phyloP scores from a whole-genome alignment of 2,888 invertebrate genomes.

The Nymphalis c-album region DNA sequence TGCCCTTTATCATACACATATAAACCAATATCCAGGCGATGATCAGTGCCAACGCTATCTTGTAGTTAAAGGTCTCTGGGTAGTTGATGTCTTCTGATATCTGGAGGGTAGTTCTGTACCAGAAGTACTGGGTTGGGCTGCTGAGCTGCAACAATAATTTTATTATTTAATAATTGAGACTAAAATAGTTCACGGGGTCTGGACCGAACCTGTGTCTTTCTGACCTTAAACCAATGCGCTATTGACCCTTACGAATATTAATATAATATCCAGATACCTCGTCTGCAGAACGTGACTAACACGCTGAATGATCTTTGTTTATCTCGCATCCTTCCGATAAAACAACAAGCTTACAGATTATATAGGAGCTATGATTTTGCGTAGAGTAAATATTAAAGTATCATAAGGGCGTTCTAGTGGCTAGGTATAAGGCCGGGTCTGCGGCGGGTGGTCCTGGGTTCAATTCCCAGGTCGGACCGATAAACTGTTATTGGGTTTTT shows the following conservation, averaged over 20 bases:
- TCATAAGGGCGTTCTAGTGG: too few species aligned
- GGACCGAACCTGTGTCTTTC: too few species aligned
- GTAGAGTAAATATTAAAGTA: too few species aligned
- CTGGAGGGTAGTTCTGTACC: slow-evolving; percentile 96
- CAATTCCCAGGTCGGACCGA: too few species aligned
- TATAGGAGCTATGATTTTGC: too few species aligned
- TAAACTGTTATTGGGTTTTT: too few species aligned
- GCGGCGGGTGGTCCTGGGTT: too few species aligned
- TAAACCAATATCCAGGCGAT: slow-evolving; percentile 97
- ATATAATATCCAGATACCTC: not conserved
- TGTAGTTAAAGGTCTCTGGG: slow-evolving; percentile 94
- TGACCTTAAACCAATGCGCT: too few species aligned
- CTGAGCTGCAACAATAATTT: slow-evolving; percentile 83
- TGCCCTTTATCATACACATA: slow-evolving; percentile 98
- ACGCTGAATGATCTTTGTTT: not conserved
- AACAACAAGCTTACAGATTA: too few species aligned
- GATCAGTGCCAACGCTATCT: slow-evolving; percentile 92
- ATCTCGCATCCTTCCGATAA: too few species aligned
- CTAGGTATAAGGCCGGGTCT: too few species aligned
- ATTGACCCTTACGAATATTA: not conserved
- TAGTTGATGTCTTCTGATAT: slow-evolving; percentile 93
- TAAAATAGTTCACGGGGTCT: too few species aligned
- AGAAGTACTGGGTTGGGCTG: slow-evolving; percentile 96
- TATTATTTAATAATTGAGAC: not conserved
- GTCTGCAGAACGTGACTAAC: not conserved